Base-by-base conservation (phyloP, 2,113 vertebrate species). In the Dunckerocampus dactyliophorus region DNA sequence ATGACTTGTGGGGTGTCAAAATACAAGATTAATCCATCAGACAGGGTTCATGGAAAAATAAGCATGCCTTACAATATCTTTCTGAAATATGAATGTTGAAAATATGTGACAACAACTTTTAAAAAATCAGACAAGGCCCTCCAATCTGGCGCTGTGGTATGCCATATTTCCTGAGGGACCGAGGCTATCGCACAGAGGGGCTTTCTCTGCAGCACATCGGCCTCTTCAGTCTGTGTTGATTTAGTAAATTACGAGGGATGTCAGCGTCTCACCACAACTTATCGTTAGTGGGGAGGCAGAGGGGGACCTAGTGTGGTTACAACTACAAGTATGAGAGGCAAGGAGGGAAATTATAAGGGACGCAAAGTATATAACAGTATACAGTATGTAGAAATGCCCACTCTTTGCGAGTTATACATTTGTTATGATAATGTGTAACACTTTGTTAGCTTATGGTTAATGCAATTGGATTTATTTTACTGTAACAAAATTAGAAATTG, bases 161-260 rank as follows among this genome's bases (percentile, higher is more conserved):
- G 70, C 76, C 73, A 61, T 76, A 68, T 75, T 65, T 82, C 81
- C 76, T 79, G 50, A 6, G 81, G 81, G 81, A 76, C 60, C 8
- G 10, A 3, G 42, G 62, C 74, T 50, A 69, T 34, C 47, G 79
- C 79, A 87, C 15, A 87, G 85, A 85, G 77, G 70, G 67, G 45
- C 82, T 86, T 89, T 87, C 84, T 89, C 48, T 75, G 75, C 71
- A 75, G 82, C 72, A 88, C 87, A 87, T 79, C 68, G 79, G 69
- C 81, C 87, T 87, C 87, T 88, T 85, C 80, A 86, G 78, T 83
- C 76, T 57, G 31, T 89, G 81, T 87, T 87, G 84, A 87, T 75
- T 86, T 75, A 81, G 77, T 85, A 85, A 86, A 89, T 89, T 86
- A 84, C 82, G 81, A 79, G 74, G 78, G 85, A 87, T 87, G 87